These are phyloP conservation scores for Cabera pusaria DNA, from an alignment of 2,888 invertebrate species.

Conservation along the genomic window DNA sequence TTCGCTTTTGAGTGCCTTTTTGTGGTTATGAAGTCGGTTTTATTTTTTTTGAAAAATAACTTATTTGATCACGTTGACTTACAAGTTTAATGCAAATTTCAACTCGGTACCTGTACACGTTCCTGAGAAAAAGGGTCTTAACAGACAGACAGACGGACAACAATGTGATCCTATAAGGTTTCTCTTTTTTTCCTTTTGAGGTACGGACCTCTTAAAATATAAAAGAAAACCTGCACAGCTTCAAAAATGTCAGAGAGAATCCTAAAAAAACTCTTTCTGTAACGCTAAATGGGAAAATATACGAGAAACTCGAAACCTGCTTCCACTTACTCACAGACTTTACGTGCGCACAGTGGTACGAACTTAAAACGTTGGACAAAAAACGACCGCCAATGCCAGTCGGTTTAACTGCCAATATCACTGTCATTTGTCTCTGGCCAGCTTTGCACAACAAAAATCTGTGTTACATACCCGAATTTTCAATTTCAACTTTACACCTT, in stretches of 20 bases:
- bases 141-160: too few relatives aligned
- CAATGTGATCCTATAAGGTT: too few relatives aligned
- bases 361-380: constrained; percentile 49
- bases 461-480: constrained; percentile 29
- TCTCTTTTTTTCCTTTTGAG: too few relatives aligned
- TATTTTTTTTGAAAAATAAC: too few relatives aligned
- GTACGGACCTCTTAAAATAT: too few relatives aligned
- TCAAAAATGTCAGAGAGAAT: neutral
- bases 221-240: too few relatives aligned
- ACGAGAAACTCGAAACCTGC: constrained; percentile 14
- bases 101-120: too few relatives aligned
- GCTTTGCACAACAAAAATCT: constrained; percentile 46
- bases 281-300: constrained; percentile 17
- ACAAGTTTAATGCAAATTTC: too few relatives aligned
- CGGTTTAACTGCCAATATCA: constrained; percentile 67
- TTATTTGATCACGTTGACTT: too few relatives aligned
- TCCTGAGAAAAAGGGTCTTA: too few relatives aligned
- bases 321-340: constrained; percentile 30
- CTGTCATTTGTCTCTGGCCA: constrained; percentile 62
- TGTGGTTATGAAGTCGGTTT: too few relatives aligned
- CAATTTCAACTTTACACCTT: constrained; percentile 30
- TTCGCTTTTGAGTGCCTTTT: too few relatives aligned
- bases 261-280: constrained; percentile 8
- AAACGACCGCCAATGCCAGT: constrained; percentile 43
- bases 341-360: constrained; percentile 39